Evolutionary conservation across 2,888 invertebrate genomes (phyloP), one percentile per base, ranked within the genome.

Genomic region (Pseudoips prasinana): DNA sequence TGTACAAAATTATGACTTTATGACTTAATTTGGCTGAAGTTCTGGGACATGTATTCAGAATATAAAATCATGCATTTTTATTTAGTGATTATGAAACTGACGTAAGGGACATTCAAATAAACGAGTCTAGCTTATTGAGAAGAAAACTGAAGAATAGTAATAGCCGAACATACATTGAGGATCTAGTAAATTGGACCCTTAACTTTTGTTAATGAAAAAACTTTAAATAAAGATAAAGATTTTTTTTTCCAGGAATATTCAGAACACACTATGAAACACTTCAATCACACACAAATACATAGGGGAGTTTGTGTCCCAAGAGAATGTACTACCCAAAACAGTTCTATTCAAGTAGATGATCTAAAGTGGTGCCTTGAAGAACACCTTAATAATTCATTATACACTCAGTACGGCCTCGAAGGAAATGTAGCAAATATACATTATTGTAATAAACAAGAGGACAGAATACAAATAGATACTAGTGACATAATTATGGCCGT

Each of bases 241-340:
- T 27, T 24, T 32, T 42, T 7, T 24, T 73, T 70, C 25, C 69
- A 87, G 86, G 73, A 52, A 35, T 86, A 84, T 44, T 84, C 86
- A 34, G 73, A 64, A 0, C 42, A 78, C 37, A 73, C 44, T 39
- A 33, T 64, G 7, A 85, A 85, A 49, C 86, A 87, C 46, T 87
- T 64, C 49, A 82, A 87, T 39, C 82, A 85, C 47, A 75, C 83
- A 29, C 68, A 74, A 54, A 67, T 87, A 57, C 85, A 87, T 30
- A 62, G 84, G 58, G 86, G 73, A 1, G 58, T 85, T 0, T 87
- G 87, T 46, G 65, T 83, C 1, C 74, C 73, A 5, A 57, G 33
- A 8, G 66, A 71, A 3, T 87, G 86, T 43, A 66, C 62, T 10
- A 25, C n/a, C n/a, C n/a, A 47, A 33, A 51, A 23, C 2, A 22